A percentile compares a stretch with the other conserved stretches of the same genome.
These are phyloP conservation scores for Zophobas morio DNA, from an alignment of 1,140 invertebrate genomes.

Conservation along the genomic window DNA sequence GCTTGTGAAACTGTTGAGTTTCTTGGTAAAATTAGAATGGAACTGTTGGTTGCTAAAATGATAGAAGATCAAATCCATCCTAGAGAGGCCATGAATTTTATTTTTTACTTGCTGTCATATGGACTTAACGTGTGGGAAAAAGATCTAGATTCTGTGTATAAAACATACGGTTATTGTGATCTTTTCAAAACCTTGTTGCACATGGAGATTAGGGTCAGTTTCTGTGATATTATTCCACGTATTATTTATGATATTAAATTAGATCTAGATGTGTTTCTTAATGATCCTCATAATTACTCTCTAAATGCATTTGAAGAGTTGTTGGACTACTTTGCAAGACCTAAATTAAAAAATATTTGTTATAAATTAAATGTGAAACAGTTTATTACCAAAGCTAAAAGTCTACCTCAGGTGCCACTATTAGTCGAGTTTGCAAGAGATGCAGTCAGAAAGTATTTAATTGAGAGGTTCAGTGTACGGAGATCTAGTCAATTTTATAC, in stretches of 20 bases:
- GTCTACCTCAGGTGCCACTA: too few relatives aligned
- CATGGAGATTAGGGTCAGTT: constrained; percentile 5
- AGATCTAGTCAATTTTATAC: too few relatives aligned
- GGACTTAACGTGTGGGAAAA: neutral
- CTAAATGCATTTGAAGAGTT: neutral
- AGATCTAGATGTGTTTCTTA: neutral
- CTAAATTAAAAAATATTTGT: too few relatives aligned
- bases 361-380: too few relatives aligned
- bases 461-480: too few relatives aligned
- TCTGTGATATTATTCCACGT: neutral
- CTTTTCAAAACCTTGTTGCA: constrained; percentile 12
- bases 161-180: constrained; percentile 1
- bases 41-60: neutral
- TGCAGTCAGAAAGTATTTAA: too few relatives aligned
- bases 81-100: neutral
- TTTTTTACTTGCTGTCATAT: constrained; percentile 5
- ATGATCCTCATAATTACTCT: neutral
- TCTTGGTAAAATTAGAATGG: constrained; percentile 1
- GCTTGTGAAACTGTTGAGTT: neutral
- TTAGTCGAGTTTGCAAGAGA: too few relatives aligned
- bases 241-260: neutral
- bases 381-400: too few relatives aligned
- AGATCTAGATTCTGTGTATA: constrained; percentile 6
- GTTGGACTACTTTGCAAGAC: too few relatives aligned
- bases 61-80: neutral